Base-by-base conservation (phyloP, 1,140 invertebrate species). In the Lineus longissimus region DNA sequence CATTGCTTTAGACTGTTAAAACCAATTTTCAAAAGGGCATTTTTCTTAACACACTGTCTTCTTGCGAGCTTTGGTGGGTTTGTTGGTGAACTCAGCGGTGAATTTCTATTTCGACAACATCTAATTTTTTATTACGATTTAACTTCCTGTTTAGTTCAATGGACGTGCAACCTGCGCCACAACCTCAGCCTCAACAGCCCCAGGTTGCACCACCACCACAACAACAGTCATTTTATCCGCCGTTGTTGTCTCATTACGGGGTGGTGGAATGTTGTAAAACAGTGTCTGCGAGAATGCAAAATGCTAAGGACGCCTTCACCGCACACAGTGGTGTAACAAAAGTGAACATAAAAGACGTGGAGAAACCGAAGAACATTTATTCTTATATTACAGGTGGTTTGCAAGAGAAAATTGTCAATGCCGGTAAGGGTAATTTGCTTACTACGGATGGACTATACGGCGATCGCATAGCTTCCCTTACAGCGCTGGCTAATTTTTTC, bases 301-400 rank as follows among this genome's bases (percentile, higher is more conserved):
- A 6, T 6, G 47, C 47, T n/a, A 4, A 51, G 4, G 47, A 51
- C 6, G 47, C 47, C 6, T 51, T 51, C n/a, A n/a, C n/a, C 6
- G n/a, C 4, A 23, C 47, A 51, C n/a, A 7, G 6, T 51, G 47
- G 47, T n/a, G 6, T n/a, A 51, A 7, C n/a, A 9, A n/a, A 51
- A 9, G n/a, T 51, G n/a, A 51, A 19, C 19, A n/a, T 51, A n/a
- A n/a, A 6, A 9, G 47, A 51, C 25, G 47, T 51, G 47, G 47
- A 51, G 47, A 51, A 51, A 51, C 47, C 47, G 47, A n/a, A 51
- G n/a, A 51, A 51, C n/a, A 51, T 51, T 27, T 51, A 51, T n/a
- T 7, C 4, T 4, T 51, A 51, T n/a, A 51, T 51, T 9, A 51
- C 6, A 6, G 6, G 47, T 9, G 47, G 47, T 7, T 7, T 51